phyloP scores from a whole-genome alignment of 2,797 vertebrate species.

The Pipistrellus kuhlii region DNA sequence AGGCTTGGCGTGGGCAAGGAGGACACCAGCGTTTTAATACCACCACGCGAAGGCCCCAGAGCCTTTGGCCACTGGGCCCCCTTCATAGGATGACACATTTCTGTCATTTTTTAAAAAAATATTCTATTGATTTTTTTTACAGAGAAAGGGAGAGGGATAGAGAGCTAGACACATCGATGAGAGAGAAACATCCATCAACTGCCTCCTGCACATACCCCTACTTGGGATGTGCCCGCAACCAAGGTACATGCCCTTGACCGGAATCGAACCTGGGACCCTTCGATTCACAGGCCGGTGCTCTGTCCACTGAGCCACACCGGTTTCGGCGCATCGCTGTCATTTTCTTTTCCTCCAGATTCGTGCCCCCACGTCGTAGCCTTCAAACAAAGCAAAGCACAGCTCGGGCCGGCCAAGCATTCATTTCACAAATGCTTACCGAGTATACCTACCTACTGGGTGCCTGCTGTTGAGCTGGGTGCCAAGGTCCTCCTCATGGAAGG shows the following conservation, averaged over 20 bases:
- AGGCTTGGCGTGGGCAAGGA: conserved; percentile 35
- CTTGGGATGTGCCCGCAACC: no score
- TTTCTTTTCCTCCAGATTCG: not conserved
- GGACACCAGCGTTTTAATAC: not conserved
- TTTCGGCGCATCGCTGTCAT: no score
- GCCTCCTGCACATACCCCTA: no score
- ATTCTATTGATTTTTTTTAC: no score
- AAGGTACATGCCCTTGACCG: no score
- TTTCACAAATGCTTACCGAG: not conserved
- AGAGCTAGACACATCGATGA: no score
- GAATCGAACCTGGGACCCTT: no score
- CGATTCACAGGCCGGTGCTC: no score
- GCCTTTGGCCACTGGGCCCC: not conserved
- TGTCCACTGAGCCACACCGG: no score
- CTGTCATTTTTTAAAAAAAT: not conserved
- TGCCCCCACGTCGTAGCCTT: not conserved
- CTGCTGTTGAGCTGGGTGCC: not conserved
- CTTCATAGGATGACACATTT: not conserved
- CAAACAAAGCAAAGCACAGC: conserved; percentile 23
- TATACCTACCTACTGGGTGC: not conserved
- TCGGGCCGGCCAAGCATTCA: not conserved
- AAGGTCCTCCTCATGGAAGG: not conserved
- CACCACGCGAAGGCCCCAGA: not conserved
- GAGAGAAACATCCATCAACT: no score
- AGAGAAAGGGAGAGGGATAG: no score